phyloP scores from a whole-genome alignment of 2,113 vertebrate genomes.

The Percopsis transmontana region DNA sequence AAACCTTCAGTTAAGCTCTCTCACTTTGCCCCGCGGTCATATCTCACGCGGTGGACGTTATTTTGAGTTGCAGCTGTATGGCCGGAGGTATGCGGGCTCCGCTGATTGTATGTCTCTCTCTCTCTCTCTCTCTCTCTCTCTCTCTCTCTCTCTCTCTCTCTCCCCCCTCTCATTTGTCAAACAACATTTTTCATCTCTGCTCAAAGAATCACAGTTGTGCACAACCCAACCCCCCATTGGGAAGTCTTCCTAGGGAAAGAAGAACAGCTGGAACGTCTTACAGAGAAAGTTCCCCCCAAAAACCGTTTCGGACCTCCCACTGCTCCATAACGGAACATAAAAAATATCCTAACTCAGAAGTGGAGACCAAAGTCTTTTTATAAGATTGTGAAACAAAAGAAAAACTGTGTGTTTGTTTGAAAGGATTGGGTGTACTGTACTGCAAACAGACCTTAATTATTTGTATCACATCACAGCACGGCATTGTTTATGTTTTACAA shows the following conservation, averaged over 20 bases:
- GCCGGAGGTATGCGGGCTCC: neutral
- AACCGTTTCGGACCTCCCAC: neutral
- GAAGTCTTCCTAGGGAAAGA: neutral
- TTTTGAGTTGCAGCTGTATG: neutral
- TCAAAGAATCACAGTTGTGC: conserved; percentile 4
- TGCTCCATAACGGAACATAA: conserved; percentile 21
- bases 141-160: neutral
- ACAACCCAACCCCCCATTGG: conserved; percentile 18
- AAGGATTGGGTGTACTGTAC: conserved; percentile 13
- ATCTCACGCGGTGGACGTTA: too few species aligned
- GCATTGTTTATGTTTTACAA: conserved; percentile 55
- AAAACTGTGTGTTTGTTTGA: conserved; percentile 8
- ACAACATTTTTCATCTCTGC: neutral
- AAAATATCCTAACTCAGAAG: conserved; percentile 28
- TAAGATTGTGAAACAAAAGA: conserved; percentile 9
- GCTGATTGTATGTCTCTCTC: neutral
- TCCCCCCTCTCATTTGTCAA: conserved; percentile 1
- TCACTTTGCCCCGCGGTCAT: too few species aligned
- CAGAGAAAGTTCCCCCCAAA: neutral
- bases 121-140: neutral
- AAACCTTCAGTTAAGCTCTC: too few species aligned
- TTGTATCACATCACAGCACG: conserved; percentile 44
- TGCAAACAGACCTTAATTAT: conserved; percentile 12
- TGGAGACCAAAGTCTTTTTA: conserved; percentile 13
- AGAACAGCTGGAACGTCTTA: conserved; percentile 20